Evolutionary conservation across 1,140 invertebrate species (phyloP), one percentile per base, ranked within the genome.

Genomic region (Potamilus streckersoni): DNA sequence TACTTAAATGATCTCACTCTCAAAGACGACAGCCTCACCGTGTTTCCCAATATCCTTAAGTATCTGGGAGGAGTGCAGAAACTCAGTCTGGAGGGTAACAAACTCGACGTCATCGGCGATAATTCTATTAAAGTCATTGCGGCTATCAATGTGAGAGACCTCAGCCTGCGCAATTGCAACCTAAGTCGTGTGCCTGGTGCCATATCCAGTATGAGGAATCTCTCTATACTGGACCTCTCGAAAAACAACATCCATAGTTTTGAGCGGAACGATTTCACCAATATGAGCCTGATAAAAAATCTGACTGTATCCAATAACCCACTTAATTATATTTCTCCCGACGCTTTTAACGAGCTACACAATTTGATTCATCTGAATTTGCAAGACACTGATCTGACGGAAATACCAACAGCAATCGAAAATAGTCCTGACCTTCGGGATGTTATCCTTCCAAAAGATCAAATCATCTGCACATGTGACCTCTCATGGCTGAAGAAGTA

Each of bases 261-360:
- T 69, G 75, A 77, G n/a, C 72, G 68, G 14, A 77, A 66, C 64
- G 75, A 77, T 59, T 77, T 77, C 69, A 49, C 66, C 23, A 72
- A 72, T 49, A 68, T 77, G 69, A 57, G 27, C 5, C 60, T 68
- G 12, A 64, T 77, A 11, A 14, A 20, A 20, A 63, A 66, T 57
- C 70, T 77, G 1, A 66, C 62, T 15, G 57, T 77, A 2, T 72
- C 75, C 15, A 56, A 55, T 56, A 77, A 77, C 19, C 75, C 75
- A 16, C 59, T 77, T 3, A 70, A 69, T 62, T 77, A 66, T 55
- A 72, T 77, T 31, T 31, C 27, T 31, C 27, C 27, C 27, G 27
- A 31, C 2, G 27, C 27, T 2, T 31, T 31, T 31, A 71, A 77
- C 38, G 69, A 77, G 23, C 63, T 77, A 1, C 20, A 13, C 19